phyloP scores from a whole-genome alignment of 1,140 invertebrate genomes.

The Diabrotica virgifera region DNA sequence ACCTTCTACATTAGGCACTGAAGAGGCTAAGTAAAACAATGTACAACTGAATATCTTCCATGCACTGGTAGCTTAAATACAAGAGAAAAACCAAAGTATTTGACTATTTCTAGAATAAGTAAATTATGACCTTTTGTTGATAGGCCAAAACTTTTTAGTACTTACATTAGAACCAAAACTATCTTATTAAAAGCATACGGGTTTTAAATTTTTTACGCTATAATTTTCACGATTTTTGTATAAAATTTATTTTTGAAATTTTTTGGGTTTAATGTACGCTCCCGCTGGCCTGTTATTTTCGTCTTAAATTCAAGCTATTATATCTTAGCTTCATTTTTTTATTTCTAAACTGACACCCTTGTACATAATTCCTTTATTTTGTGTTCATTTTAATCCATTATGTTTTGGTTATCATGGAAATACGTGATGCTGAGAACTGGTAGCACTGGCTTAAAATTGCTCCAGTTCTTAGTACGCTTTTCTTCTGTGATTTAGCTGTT shows the following conservation, averaged over 20 bases:
- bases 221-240: too few species aligned
- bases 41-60: conserved; percentile 21
- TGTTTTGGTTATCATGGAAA: conserved; percentile 12
- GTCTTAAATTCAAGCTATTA: too few species aligned
- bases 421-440: conserved; percentile 12
- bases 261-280: too few species aligned
- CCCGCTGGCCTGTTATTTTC: too few species aligned
- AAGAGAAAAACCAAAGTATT: conserved; percentile 37
- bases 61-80: conserved; percentile 30
- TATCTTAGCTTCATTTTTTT: not conserved
- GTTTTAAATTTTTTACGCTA: too few species aligned
- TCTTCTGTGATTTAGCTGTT: conserved; percentile 17
- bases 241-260: too few species aligned
- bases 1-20: conserved; percentile 15
- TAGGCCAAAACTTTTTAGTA: too few species aligned
- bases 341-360: conserved; percentile 4
- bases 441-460: conserved; percentile 4
- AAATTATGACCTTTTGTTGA: conserved; percentile 16
- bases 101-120: conserved; percentile 21
- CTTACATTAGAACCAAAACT: too few species aligned
- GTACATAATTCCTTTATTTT: conserved; percentile 18
- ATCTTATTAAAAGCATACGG: too few species aligned
- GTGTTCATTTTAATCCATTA: conserved; percentile 4
- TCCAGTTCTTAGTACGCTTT: conserved; percentile 12
- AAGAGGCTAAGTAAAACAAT: conserved; percentile 6